A percentile compares a stretch with the other conserved stretches of the same genome.
These are phyloP conservation scores for Myotis yumanensis DNA, from an alignment of 2,113 vertebrate species.

Conservation along the genomic window DNA sequence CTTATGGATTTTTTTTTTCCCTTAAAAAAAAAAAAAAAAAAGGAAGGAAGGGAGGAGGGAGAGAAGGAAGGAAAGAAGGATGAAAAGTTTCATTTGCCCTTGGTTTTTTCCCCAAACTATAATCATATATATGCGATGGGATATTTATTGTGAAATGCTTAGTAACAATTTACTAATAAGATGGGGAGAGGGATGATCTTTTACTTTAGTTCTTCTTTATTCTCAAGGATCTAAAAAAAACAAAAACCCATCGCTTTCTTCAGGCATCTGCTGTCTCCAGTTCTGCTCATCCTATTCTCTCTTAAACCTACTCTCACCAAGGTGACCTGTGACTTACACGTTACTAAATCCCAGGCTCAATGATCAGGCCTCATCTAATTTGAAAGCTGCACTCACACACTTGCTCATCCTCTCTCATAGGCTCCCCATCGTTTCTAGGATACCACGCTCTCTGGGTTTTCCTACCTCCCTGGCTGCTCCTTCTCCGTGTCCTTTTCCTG, in stretches of 20 bases:
- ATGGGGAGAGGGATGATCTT: neutral
- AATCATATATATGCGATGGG: neutral
- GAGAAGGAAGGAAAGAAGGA: no score
- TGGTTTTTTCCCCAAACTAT: neutral
- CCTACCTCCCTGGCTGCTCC: neutral
- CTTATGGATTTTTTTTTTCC: neutral
- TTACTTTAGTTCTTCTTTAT: neutral
- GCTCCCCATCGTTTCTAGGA: neutral
- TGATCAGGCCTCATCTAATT: neutral
- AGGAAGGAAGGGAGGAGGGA: no score
- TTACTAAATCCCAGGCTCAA: neutral
- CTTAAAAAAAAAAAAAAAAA: neutral
- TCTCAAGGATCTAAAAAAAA: neutral
- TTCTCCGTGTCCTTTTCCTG: neutral
- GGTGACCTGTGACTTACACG: neutral
- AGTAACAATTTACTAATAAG: neutral
- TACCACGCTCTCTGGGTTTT: neutral
- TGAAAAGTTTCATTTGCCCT: neutral
- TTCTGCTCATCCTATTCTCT: neutral
- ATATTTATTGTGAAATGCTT: neutral
- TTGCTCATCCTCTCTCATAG: rapidly evolving
- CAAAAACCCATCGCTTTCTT: neutral
- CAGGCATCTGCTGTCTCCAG: neutral
- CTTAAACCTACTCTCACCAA: neutral
- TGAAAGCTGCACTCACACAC: neutral